A percentile compares a stretch with the other conserved stretches of the same genome.
Evolutionary conservation across 2,797 vertebrate genomes (phyloP).

Genomic region (Pteronotus mesoamericanus): DNA sequence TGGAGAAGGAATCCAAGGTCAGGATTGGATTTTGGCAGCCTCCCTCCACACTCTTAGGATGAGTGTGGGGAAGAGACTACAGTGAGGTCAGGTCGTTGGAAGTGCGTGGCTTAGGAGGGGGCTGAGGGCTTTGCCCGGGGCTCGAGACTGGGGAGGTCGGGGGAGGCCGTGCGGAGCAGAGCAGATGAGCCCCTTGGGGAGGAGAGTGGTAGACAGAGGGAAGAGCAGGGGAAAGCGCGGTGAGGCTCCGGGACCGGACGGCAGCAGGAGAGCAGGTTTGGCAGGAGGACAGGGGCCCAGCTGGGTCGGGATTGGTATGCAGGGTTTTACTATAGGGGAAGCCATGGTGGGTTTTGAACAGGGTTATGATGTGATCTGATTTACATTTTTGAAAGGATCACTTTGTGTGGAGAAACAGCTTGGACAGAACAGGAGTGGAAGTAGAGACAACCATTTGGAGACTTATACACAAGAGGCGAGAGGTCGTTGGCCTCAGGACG

Average conservation of each 20-base stretch:
- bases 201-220: not conserved
- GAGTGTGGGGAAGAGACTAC: not conserved
- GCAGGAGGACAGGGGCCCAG: not conserved
- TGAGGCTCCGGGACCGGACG: not conserved
- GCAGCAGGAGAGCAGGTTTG: not conserved
- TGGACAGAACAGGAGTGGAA: not conserved
- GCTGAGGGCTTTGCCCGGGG: not conserved
- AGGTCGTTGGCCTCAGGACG: not conserved
- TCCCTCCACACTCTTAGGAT: not conserved
- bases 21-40: not conserved
- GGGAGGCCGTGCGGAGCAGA: not conserved
- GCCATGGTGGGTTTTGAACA: not conserved
- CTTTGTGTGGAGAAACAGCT: not conserved
- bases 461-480: not conserved
- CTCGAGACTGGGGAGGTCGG: not conserved
- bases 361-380: not conserved
- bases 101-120: not conserved
- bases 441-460: not conserved
- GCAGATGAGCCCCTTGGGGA: not conserved
- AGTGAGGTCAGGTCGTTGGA: not conserved
- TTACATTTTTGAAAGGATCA: slow-evolving; percentile 10
- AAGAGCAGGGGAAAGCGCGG: not conserved
- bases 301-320: not conserved
- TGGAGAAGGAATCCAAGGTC: not conserved
- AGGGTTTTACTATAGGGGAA: not conserved